These are phyloP conservation scores for Noctuana brunneofusca DNA, from an alignment of 2,888 invertebrate species.

Conservation along the genomic window DNA sequence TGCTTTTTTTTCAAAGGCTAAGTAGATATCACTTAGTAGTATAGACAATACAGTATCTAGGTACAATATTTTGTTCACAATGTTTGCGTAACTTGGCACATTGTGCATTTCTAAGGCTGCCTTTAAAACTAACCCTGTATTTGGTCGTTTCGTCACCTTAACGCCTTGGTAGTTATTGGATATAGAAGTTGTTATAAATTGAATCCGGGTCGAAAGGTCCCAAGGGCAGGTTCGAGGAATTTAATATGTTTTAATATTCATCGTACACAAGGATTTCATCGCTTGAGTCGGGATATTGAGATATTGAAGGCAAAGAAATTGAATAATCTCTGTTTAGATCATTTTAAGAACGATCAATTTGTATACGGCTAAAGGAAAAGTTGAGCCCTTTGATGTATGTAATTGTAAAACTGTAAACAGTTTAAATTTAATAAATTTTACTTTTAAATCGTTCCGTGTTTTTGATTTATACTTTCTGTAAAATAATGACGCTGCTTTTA, in stretches of 20 bases:
- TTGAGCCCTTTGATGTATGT: no score
- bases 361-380: background rate
- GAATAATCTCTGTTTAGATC: background rate
- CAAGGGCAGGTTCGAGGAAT: conserved; percentile 19
- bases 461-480: no score
- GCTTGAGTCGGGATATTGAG: conserved; percentile 4
- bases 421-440: no score
- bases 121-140: conserved; percentile 1
- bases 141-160: background rate
- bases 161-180: background rate
- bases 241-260: conserved; percentile 29
- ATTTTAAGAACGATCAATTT: background rate
- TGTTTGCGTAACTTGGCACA: conserved; percentile 35
- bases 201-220: conserved; percentile 23
- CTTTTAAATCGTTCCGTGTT: no score
- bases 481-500: no score
- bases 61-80: background rate
- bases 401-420: no score
- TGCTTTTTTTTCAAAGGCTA: no score
- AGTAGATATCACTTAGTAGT: no score
- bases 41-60: background rate
- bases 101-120: conserved; percentile 5
- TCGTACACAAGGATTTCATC: conserved; percentile 7
- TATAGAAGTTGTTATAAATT: conserved; percentile 8
- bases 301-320: conserved; percentile 11